Evolutionary conservation across 2,888 invertebrate species (phyloP).

Genomic region (Ariolimax columbianus): DNA sequence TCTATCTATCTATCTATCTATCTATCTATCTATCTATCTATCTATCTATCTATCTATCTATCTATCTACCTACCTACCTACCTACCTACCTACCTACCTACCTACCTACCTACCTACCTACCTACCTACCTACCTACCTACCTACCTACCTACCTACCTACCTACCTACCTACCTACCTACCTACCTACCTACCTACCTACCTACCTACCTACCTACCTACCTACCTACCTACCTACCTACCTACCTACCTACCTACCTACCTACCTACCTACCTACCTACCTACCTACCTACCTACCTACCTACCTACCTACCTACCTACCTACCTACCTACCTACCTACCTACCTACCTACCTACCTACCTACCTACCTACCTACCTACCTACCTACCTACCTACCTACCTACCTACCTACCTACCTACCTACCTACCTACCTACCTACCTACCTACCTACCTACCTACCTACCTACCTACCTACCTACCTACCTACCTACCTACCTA

Average conservation of each 20-base stretch:
- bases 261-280: neutral
- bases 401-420: no score
- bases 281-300: neutral
- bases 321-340: neutral
- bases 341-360: neutral
- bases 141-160: neutral
- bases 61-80: no score
- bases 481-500: no score
- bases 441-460: no score
- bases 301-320: neutral
- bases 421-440: no score
- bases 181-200: neutral
- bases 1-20: constrained; percentile 14
- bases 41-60: constrained; percentile 14
- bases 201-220: neutral
- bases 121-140: neutral
- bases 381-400: neutral
- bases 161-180: neutral
- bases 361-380: neutral
- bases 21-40: constrained; percentile 12
- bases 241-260: neutral
- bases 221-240: neutral
- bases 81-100: neutral
- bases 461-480: no score
- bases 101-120: neutral